phyloP scores from a whole-genome alignment of 2,797 vertebrate species.

The Heliangelus exortis region DNA sequence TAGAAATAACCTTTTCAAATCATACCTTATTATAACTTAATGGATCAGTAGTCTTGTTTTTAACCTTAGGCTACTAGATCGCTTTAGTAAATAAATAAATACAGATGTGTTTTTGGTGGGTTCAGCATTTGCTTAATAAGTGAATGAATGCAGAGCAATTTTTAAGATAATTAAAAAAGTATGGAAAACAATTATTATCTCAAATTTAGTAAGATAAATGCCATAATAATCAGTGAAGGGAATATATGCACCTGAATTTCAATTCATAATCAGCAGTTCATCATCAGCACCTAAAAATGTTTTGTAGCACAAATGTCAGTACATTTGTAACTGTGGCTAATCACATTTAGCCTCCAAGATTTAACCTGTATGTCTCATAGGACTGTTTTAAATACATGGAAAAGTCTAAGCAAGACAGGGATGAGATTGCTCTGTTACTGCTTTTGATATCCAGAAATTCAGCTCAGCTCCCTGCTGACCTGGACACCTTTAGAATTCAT shows the following conservation, averaged over 20 bases:
- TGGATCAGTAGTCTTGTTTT: not conserved
- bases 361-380: not conserved
- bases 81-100: not conserved
- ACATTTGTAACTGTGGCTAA: not conserved
- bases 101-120: not conserved
- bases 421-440: not conserved
- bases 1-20: not conserved
- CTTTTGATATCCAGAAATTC: not conserved
- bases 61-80: not conserved
- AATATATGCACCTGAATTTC: constrained; percentile 3
- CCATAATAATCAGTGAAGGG: not conserved
- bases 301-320: not conserved
- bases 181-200: not conserved
- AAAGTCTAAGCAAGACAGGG: not conserved
- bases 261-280: not conserved
- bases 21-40: not conserved
- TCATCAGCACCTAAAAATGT: not conserved
- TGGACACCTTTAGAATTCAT: not conserved
- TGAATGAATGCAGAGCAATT: not conserved
- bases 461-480: not conserved
- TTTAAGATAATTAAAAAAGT: not conserved
- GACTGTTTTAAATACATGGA: not conserved
- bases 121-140: not conserved
- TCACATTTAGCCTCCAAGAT: not conserved
- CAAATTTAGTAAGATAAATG: not conserved